Conservation (phyloP, 2,113 vertebrate species). For the Caracal caracal region DNA sequence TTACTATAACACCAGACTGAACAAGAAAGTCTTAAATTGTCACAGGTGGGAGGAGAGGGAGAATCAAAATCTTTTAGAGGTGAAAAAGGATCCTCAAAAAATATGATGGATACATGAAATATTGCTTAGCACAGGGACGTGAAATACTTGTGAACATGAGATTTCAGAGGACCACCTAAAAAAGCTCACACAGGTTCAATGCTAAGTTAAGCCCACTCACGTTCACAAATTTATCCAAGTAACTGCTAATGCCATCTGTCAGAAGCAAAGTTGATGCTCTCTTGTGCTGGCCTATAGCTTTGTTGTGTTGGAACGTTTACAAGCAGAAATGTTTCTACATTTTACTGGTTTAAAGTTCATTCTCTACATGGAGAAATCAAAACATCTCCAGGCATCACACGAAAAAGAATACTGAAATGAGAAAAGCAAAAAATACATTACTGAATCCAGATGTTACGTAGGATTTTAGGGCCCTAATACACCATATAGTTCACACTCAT, state of each 20-base stretch:
- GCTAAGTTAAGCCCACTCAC: not conserved
- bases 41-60: not conserved
- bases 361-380: not conserved
- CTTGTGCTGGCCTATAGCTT: not conserved
- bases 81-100: not conserved
- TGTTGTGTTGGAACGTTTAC: not conserved
- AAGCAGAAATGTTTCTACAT: not conserved
- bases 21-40: not conserved
- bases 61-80: constrained; percentile 12
- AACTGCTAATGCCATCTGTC: not conserved
- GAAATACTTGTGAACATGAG: not conserved
- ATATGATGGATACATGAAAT: not conserved
- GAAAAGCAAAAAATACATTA: not conserved
- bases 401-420: not conserved
- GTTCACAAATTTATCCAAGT: not conserved
- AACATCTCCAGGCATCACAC: not conserved
- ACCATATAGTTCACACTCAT: not conserved
- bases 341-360: not conserved
- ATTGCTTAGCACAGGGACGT: not conserved
- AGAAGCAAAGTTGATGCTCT: not conserved
- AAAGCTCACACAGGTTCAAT: not conserved
- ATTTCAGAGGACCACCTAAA: not conserved
- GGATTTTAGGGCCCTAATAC: not conserved
- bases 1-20: not conserved
- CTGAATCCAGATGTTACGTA: not conserved